phyloP scores from a whole-genome alignment of 1,140 invertebrate species.

The Brachionus calyciflorus region DNA sequence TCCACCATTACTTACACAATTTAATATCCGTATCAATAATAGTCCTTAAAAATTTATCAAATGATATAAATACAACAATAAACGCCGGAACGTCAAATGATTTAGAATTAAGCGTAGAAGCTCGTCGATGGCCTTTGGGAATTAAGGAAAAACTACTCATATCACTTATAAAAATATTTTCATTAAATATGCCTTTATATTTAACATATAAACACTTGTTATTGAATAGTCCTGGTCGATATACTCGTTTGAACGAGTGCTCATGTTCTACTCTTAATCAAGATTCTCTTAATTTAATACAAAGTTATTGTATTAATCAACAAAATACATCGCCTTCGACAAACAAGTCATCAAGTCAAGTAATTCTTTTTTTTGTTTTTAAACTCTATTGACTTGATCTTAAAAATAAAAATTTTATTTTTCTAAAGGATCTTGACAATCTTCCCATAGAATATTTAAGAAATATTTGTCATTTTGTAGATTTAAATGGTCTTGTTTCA shows the following conservation, averaged over 20 bases:
- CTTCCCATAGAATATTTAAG: conserved; percentile 17
- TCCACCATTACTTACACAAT: conserved; percentile 36
- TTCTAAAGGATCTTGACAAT: background rate
- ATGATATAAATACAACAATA: background rate
- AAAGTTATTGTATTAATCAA: conserved; percentile 1
- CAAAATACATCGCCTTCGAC: background rate
- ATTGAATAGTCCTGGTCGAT: background rate
- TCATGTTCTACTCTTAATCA: background rate
- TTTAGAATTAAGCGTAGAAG: background rate
- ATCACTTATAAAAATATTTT: background rate
- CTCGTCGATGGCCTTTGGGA: background rate
- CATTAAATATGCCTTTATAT: conserved; percentile 32
- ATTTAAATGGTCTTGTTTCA: conserved; percentile 1
- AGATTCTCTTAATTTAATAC: conserved; percentile 19
- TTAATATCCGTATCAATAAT: background rate
- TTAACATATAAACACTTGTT: conserved; percentile 15
- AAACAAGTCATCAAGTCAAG: background rate
- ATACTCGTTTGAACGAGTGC: background rate
- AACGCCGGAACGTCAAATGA: background rate
- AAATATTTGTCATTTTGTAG: conserved; percentile 41
- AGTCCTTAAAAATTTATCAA: background rate
- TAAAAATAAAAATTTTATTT: background rate
- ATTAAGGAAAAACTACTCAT: conserved; percentile 13
- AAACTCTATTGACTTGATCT: background rate
- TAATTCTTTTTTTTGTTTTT: too few relatives aligned